These are phyloP conservation scores for Apteryx mantelli DNA, from an alignment of 2,113 vertebrate species.

Conservation along the genomic window DNA sequence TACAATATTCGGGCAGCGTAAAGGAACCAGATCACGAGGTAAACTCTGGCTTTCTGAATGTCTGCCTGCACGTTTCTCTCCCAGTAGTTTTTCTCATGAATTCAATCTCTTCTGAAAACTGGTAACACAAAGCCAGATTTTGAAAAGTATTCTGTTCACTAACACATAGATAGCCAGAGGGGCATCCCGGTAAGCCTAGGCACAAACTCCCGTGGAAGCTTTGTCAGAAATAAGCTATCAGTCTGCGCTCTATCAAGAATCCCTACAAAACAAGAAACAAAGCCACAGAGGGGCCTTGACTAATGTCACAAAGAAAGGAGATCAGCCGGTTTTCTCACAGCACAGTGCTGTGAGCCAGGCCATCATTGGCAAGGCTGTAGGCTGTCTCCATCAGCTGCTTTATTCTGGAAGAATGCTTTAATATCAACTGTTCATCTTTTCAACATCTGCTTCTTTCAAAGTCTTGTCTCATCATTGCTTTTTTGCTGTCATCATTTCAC, in stretches of 20 bases:
- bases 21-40: background rate
- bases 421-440: background rate
- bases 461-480: background rate
- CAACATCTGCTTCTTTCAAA: slow-evolving; percentile 16
- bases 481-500: background rate
- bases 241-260: background rate
- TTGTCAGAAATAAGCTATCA: background rate
- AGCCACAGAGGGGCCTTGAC: background rate
- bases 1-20: background rate
- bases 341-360: background rate
- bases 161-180: background rate
- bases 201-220: background rate
- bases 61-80: background rate
- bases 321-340: background rate
- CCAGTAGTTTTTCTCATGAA: background rate
- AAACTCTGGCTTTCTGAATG: background rate
- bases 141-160: background rate
- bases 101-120: background rate
- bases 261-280: background rate
- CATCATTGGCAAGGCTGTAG: background rate
- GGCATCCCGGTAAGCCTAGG: background rate
- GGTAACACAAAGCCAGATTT: background rate
- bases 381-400: background rate
- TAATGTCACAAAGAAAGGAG: background rate
- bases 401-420: background rate